Base-by-base conservation (phyloP, 2,113 vertebrate genomes). In the Hystrix cristata region DNA sequence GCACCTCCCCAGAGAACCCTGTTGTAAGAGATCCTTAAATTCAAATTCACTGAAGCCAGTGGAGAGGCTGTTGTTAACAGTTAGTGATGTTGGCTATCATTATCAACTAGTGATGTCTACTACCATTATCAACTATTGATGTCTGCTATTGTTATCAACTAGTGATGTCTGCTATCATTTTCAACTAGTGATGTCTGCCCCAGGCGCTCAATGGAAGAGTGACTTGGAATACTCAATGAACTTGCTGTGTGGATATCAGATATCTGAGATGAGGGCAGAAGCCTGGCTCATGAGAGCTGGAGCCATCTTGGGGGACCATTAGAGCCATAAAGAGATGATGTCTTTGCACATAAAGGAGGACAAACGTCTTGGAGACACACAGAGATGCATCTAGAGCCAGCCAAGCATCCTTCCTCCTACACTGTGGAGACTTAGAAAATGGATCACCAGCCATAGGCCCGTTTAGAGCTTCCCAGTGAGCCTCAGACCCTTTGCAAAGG, bases 391-490 rank as follows among this genome's bases (percentile, higher is more conserved):
- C 51, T 16, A 65, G 72, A 38, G 5, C 13, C 9, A 2, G 34
- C 18, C 1, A 0, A 53, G 62, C 11, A 46, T 14, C 74, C 46
- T 74, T 43, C 46, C 55, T 53, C 38, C 19, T 10, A 0, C 1
- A 27, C 21, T 2, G 1, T 4, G 59, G 57, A 29, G 76, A 76
- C 19, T 69, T 71, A 34, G n/a, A 18, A 5, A 31, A 31, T 5
- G 23, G 57, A 31, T 4, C 3, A 2, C 15, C 3, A 10, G 7
- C 13, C 25, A 5, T 0, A 38, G 29, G 21, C 16, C 23, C 3
- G 0, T 1, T 4, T 1, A 76, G 7, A 67, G 21, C 2, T 11
- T 2, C 23, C 11, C 29, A 43, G 0, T 23, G 1, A n/a, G 65
- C 25, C 21, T 19, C 3, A 12, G 53, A 7, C n/a, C 21, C 11